Base-by-base conservation (phyloP, 2,113 vertebrate species). In the Ceratotherium simum region DNA sequence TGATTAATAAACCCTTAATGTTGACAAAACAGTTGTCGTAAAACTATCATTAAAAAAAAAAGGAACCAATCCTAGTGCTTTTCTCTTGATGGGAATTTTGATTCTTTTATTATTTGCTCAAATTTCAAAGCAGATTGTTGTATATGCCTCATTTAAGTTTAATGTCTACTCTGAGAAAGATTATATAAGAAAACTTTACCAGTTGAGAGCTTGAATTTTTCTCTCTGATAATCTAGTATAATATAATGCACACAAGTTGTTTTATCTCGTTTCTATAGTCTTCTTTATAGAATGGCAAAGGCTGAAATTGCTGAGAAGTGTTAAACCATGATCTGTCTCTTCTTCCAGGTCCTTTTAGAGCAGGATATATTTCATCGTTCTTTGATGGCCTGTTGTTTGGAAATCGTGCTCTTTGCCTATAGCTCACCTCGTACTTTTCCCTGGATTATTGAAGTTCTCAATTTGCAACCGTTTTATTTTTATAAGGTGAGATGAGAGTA, bases 341-440 rank as follows among this genome's bases (percentile, higher is more conserved):
- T 95, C 69, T 84, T 62, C 8, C 81, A 99, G 99, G 99, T 99
- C 96, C 97, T 99, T 65, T 75, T 99, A 89, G 99, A 99, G 69
- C 99, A 99, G 98, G 99, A 99, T 58, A 98, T 99, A 91, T 99
- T 99, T 94, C 99, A 99, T 98, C 99, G 98, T 72, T 99, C 99
- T 0, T 99, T 99, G 90, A 98, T 99, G 99, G 99, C 99, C 0
- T 99, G 99, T 97, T 99, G 99, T 98, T 97, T 99, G 98, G 99
- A 99, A 98, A 99, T 99, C 4, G 99, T 99, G 95, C 98, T 99
- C 27, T 99, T 99, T 51, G 99, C 99, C 4, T 99, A 99, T 98
- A 99, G 99, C 97, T 99, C 99, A 42, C 99, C 99, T 67, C 99
- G 99, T 56, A 99, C 99, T 72, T 99, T 99, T 95, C 99, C 99